Evolutionary conservation across 2,113 vertebrate species (phyloP).

Genomic region (Pavo muticus): DNA sequence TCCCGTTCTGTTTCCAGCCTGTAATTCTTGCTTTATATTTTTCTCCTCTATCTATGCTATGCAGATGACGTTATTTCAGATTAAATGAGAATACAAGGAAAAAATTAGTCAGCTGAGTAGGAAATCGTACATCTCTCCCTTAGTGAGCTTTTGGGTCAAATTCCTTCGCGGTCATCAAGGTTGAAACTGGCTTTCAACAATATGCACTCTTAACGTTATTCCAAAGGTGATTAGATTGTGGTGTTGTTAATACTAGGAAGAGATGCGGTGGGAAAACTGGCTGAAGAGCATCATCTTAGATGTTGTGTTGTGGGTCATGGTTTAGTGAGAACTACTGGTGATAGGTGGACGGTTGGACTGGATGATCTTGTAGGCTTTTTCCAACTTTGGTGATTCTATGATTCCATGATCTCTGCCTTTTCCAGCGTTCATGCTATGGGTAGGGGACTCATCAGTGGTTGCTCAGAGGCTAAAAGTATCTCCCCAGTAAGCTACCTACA

Average conservation of each 20-base stretch:
- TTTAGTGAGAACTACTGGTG: no score
- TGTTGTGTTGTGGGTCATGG: no score
- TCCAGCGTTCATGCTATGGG: rapidly evolving
- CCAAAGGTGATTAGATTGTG: not conserved
- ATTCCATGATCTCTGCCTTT: not conserved
- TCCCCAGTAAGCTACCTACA: not conserved
- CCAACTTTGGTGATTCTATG: no score
- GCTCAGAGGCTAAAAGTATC: not conserved
- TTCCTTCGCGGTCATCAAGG: not conserved
- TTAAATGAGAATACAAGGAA: conserved; percentile 28
- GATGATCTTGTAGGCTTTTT: no score
- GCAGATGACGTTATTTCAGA: not conserved
- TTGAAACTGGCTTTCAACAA: not conserved
- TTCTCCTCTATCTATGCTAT: not conserved
- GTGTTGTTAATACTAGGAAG: not conserved
- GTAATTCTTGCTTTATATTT: not conserved
- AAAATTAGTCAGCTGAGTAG: not conserved
- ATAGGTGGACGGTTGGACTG: no score
- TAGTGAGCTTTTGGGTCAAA: not conserved
- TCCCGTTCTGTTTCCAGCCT: not conserved
- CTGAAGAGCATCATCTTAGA: not conserved
- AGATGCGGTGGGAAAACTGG: rapidly evolving
- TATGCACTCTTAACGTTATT: not conserved
- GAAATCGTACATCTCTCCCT: not conserved
- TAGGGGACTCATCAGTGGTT: rapidly evolving